Evolutionary conservation across 2,888 invertebrate species (phyloP).

Genomic region (Acrobeloides nanus): DNA sequence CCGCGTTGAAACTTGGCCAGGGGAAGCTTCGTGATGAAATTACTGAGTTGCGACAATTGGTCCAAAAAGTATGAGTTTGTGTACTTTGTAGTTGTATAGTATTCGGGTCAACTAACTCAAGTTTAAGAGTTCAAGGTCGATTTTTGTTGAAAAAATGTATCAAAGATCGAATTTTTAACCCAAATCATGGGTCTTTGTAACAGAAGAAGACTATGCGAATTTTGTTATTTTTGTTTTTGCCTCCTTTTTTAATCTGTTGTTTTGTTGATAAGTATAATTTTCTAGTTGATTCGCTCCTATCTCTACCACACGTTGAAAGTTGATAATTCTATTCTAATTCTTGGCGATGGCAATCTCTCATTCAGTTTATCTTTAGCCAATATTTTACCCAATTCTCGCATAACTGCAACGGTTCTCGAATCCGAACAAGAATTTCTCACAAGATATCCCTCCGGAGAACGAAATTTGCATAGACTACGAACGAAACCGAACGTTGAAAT

Average conservation of each 20-base stretch:
- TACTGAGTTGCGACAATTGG: slow-evolving; percentile 12
- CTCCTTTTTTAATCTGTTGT: neutral
- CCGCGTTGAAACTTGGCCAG: slow-evolving; percentile 6
- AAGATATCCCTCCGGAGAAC: slow-evolving; percentile 18
- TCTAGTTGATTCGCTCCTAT: too few relatives aligned
- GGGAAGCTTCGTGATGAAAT: slow-evolving; percentile 5
- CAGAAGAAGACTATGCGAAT: neutral
- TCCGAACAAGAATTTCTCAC: slow-evolving; percentile 12
- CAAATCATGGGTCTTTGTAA: neutral
- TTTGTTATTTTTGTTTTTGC: slow-evolving; percentile 2
- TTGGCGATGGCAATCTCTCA: slow-evolving; percentile 25
- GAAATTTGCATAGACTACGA: neutral
- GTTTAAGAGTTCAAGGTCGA: neutral
- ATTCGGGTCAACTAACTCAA: too few relatives aligned
- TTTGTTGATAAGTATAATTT: neutral
- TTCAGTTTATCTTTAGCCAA: slow-evolving; percentile 16
- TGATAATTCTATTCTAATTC: slow-evolving; percentile 12
- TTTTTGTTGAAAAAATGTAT: neutral
- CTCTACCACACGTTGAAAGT: too few relatives aligned
- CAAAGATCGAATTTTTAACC: too few relatives aligned
- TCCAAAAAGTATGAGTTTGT: slow-evolving; percentile 16
- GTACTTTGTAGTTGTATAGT: neutral
- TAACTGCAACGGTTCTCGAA: slow-evolving; percentile 25
- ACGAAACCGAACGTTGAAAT: slow-evolving; percentile 10
- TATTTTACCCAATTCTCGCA: slow-evolving; percentile 6